Percentiles rank a stretch among this genome's conserved stretches.
These are phyloP conservation scores for Gymnoscopelus microlampas DNA, from an alignment of 2,797 vertebrate species.

Conservation along the genomic window DNA sequence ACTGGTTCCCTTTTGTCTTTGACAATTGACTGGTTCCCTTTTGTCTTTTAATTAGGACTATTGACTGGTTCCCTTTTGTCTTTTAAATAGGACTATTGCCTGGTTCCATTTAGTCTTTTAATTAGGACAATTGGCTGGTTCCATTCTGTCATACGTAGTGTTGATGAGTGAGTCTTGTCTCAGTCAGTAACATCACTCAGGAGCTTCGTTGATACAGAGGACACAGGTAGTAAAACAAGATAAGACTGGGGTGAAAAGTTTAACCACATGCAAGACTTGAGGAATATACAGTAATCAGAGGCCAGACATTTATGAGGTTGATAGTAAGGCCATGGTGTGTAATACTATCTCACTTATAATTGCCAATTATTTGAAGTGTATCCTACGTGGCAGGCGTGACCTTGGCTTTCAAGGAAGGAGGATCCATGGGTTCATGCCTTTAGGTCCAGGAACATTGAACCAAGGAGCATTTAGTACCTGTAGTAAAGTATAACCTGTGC, in stretches of 20 bases:
- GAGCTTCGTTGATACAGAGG: constrained; percentile 32
- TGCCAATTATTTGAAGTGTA: constrained; percentile 48
- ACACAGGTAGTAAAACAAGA: constrained; percentile 58
- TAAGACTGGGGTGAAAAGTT: constrained; percentile 68
- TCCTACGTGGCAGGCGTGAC: background rate
- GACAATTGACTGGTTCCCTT: no score
- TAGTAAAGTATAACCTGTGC: no score
- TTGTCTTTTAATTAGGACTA: no score
- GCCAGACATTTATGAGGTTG: constrained; percentile 33
- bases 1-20: no score
- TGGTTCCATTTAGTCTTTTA: no score
- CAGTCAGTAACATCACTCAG: background rate
- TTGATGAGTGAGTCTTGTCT: no score
- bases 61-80: no score
- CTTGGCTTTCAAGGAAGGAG: constrained; percentile 27
- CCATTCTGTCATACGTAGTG: no score
- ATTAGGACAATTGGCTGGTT: no score
- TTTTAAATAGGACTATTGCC: no score
- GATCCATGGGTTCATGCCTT: background rate
- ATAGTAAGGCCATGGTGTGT: constrained; percentile 31
- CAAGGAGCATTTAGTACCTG: background rate
- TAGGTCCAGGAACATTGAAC: background rate
- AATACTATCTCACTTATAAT: constrained; percentile 51
- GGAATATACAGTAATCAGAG: constrained; percentile 49
- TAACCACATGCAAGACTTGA: constrained; percentile 38